Conservation (phyloP, 2,113 vertebrate genomes). For the Datnioides undecimradiatus region DNA sequence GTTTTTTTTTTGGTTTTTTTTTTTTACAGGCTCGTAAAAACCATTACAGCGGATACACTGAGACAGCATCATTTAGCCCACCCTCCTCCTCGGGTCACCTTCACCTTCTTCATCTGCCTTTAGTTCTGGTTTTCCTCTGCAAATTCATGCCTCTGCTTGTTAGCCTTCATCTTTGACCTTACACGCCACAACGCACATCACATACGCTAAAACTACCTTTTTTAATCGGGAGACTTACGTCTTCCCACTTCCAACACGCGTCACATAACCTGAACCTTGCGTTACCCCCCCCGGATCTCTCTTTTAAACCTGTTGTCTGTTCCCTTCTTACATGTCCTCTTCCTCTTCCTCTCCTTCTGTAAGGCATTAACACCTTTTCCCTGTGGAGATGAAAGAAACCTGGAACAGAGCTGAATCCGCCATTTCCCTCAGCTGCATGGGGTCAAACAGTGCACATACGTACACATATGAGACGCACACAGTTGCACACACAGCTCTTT, state of each 20-base stretch:
- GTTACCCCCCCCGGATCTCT: slow-evolving; percentile 40
- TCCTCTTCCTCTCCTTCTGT: slow-evolving; percentile 53
- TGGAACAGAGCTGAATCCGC: slow-evolving; percentile 50
- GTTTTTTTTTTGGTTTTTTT: too few species aligned
- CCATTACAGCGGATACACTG: slow-evolving; percentile 65
- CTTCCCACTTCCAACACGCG: neutral
- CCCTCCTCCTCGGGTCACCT: slow-evolving; percentile 47
- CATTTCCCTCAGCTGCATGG: slow-evolving; percentile 38
- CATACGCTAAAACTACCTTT: slow-evolving; percentile 28
- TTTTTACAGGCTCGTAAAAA: slow-evolving; percentile 76
- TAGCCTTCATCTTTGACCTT: neutral
- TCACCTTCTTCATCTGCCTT: slow-evolving; percentile 23
- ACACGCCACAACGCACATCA: neutral
- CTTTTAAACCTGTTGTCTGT: slow-evolving; percentile 41
- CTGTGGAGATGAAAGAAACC: slow-evolving; percentile 75
- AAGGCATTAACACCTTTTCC: slow-evolving; percentile 73
- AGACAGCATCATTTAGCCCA: slow-evolving; percentile 61
- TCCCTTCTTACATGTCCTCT: neutral
- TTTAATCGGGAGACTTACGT: slow-evolving; percentile 22
- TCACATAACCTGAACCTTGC: slow-evolving; percentile 7
- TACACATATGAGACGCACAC: neutral
- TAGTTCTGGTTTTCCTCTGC: slow-evolving; percentile 34
- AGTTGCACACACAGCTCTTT: slow-evolving; percentile 38
- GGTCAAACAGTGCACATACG: slow-evolving; percentile 47
- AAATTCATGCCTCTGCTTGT: slow-evolving; percentile 1